Percentiles rank a stretch among this genome's conserved stretches.
These are phyloP conservation scores for Aegypius monachus DNA, from an alignment of 2,113 vertebrate genomes.

Conservation along the genomic window DNA sequence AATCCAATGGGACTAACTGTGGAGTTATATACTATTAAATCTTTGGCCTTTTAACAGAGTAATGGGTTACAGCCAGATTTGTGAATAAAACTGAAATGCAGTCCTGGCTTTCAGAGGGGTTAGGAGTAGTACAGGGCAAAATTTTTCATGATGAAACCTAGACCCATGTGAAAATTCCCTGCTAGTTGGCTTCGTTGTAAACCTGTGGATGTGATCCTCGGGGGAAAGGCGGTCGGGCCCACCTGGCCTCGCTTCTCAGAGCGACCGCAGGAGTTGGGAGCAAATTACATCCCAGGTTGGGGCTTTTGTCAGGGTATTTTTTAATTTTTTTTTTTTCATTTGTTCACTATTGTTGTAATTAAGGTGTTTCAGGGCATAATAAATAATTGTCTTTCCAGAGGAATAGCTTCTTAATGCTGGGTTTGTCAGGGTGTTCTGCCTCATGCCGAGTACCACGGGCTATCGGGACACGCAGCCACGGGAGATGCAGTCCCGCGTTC, in stretches of 20 bases:
- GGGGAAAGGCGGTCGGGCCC: background rate
- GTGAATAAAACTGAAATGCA: slow-evolving; percentile 21
- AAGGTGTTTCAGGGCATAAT: background rate
- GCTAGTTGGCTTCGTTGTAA: background rate
- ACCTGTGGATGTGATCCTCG: background rate
- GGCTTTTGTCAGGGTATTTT: background rate
- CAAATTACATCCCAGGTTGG: background rate
- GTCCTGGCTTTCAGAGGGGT: background rate
- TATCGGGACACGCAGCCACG: background rate
- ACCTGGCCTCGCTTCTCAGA: slow-evolving; percentile 13
- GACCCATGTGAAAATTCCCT: slow-evolving; percentile 48
- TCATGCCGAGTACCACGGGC: accelerated
- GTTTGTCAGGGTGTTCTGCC: background rate
- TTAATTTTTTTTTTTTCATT: background rate
- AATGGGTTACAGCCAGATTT: slow-evolving; percentile 41
- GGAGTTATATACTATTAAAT: slow-evolving; percentile 41
- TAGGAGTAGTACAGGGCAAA: background rate
- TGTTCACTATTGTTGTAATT: background rate
- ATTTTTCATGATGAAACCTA: slow-evolving; percentile 37
- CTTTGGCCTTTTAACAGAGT: slow-evolving; percentile 33
- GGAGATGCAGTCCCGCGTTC: background rate
- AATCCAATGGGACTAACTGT: slow-evolving; percentile 46
- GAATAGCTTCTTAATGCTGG: background rate
- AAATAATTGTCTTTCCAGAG: background rate
- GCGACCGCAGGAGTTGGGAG: background rate